Evolutionary conservation across 2,113 vertebrate genomes (phyloP).

Genomic region (Isurus oxyrinchus): DNA sequence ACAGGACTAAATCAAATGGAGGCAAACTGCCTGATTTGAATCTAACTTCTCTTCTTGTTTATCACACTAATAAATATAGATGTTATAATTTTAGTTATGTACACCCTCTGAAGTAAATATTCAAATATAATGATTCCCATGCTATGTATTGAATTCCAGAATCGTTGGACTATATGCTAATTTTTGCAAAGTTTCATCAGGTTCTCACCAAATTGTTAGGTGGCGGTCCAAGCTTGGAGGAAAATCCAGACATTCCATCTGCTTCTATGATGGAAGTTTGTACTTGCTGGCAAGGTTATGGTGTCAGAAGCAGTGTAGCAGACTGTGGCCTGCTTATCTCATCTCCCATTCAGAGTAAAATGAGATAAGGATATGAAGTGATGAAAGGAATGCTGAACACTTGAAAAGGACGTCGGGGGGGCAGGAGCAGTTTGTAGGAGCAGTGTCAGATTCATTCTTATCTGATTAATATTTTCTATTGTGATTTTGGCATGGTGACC

Average conservation of each 20-base stretch:
- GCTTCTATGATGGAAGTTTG: background rate
- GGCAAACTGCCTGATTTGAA: background rate
- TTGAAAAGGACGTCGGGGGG: background rate
- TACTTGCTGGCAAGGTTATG: background rate
- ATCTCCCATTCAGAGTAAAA: background rate
- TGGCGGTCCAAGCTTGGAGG: background rate
- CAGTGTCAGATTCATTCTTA: background rate
- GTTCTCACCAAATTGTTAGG: background rate
- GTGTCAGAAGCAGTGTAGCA: background rate
- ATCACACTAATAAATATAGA: background rate
- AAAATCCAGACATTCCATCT: background rate
- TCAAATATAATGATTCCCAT: background rate
- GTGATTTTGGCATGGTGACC: background rate
- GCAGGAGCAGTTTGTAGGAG: background rate
- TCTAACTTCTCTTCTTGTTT: background rate
- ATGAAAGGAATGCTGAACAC: background rate
- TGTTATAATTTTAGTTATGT: background rate
- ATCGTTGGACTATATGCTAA: background rate
- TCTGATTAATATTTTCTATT: slow-evolving; percentile 21
- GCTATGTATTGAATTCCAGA: background rate
- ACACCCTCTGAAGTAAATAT: background rate
- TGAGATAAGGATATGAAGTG: background rate
- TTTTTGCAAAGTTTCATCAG: background rate
- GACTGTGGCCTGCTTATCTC: background rate
- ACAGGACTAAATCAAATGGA: background rate